Conservation (phyloP, 2,888 invertebrate species). For the Acrobasis repandana region DNA sequence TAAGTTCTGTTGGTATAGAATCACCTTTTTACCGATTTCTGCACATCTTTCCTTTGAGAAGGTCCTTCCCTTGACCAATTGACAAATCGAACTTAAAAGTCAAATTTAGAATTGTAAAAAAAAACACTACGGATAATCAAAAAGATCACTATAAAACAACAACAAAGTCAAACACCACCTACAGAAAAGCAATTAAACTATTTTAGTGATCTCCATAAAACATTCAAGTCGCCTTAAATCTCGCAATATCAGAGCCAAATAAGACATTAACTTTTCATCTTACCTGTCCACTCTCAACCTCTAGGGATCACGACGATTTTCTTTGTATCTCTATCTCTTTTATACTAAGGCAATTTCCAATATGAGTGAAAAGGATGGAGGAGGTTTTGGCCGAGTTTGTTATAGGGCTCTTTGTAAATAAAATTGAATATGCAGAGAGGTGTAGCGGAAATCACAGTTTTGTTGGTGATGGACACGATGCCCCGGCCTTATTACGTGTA, state of each 20-base stretch:
- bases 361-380: conserved; percentile 34
- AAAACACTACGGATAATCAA: too few relatives aligned
- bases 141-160: not conserved
- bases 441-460: conserved; percentile 71
- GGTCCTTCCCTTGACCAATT: too few relatives aligned
- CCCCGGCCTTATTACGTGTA: conserved; percentile 42
- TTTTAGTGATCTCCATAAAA: conserved; percentile 6
- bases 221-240: conserved; percentile 33
- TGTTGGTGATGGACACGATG: conserved; percentile 52
- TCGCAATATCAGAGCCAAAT: conserved; percentile 44
- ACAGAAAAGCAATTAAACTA: conserved; percentile 10
- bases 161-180: not conserved
- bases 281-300: conserved; percentile 55
- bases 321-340: conserved; percentile 49
- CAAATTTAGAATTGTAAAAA: too few relatives aligned
- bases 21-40: too few relatives aligned
- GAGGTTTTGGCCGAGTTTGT: conserved; percentile 59
- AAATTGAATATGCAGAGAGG: conserved; percentile 79
- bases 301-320: conserved; percentile 51
- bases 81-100: too few relatives aligned
- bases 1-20: too few relatives aligned
- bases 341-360: conserved; percentile 19
- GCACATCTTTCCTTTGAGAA: too few relatives aligned
- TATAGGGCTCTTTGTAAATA: conserved; percentile 70
- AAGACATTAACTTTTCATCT: conserved; percentile 56